Base-by-base conservation (phyloP, 1,140 invertebrate genomes). In the Choristoneura fumiferana region DNA sequence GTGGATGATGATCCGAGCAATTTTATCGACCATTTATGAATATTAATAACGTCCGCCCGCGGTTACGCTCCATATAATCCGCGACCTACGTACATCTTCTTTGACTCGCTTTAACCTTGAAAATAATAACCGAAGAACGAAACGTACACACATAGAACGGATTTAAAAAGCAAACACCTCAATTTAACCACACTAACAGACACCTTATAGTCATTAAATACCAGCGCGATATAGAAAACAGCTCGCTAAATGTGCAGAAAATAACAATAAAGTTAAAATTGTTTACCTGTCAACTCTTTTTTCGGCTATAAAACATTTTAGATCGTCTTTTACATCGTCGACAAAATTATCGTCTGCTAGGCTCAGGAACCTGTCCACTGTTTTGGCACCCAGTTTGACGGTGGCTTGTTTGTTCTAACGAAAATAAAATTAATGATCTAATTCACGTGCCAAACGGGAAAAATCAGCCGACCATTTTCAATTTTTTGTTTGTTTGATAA, bases 331-430 rank as follows among this genome's bases (percentile, higher is more conserved):
- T 62, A 89, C 87, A 86, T 89, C 83, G 60, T 90, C 85, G 65
- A 89, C 73, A 69, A 90, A 90, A 71, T 78, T 80, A 54, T 75
- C 76, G 76, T 90, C 87, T 55, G 85, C 87, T 60, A 86, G 74
- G 71, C 78, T 85, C 40, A 90, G 68, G 63, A 90, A 84, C 58
- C 82, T 78, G 65, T 89, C 87, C 49, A 87, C 76, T 59, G 81
- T 87, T 87, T 87, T 89, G 84, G 88, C 75, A 89, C 86, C 88
- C 88, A 90, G 88, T 73, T 90, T 90, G 87, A 76, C 81, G 83
- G 64, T 65, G 57, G 70, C 63, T 73, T 65, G 59, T 61, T 60
- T 63, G 60, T 67, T 63, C 66, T 63, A 73, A 82, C 68, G 64
- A 79, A 81, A 73, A 74, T 76, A 70, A 69, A 78, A 43, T n/a